Evolutionary conservation across 2,113 vertebrate species (phyloP).

Genomic region (Menidia beryllina): DNA sequence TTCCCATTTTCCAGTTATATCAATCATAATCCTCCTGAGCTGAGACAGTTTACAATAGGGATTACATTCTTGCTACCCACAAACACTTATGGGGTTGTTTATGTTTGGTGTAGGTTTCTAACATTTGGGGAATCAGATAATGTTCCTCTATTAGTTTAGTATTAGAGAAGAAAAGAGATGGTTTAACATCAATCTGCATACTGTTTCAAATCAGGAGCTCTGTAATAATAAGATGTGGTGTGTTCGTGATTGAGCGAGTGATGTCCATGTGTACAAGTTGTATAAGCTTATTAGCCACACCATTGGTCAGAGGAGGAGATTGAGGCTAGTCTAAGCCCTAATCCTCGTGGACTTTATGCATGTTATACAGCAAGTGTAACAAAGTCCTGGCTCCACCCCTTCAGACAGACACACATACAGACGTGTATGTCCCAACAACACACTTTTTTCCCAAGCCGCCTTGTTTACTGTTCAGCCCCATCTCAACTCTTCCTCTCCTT

Average conservation of each 20-base stretch:
- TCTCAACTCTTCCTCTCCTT: slow-evolving; percentile 43
- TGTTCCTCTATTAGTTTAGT: slow-evolving; percentile 1
- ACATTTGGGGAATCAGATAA: not conserved
- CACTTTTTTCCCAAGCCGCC: slow-evolving; percentile 11
- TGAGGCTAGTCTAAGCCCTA: slow-evolving; percentile 77
- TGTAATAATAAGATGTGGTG: not conserved
- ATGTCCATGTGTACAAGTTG: slow-evolving; percentile 63
- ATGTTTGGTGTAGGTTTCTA: not conserved
- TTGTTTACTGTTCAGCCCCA: slow-evolving; percentile 51
- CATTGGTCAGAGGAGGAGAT: slow-evolving; percentile 68
- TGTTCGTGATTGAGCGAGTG: slow-evolving; percentile 18
- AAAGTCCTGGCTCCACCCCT: slow-evolving; percentile 53
- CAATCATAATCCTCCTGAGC: slow-evolving; percentile 48
- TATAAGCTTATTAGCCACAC: slow-evolving; percentile 74
- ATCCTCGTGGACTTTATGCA: slow-evolving; percentile 69
- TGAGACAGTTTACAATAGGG: slow-evolving; percentile 38
- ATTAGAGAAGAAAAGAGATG: slow-evolving; percentile 15
- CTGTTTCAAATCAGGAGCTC: slow-evolving; percentile 8
- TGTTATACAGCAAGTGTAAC: slow-evolving; percentile 55
- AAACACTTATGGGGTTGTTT: not conserved
- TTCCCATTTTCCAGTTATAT: slow-evolving; percentile 39
- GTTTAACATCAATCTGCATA: slow-evolving; percentile 11
- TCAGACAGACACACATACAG: slow-evolving; percentile 13
- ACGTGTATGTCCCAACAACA: slow-evolving; percentile 4
- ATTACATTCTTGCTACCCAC: slow-evolving; percentile 33